Base-by-base conservation (phyloP, 1,140 invertebrate genomes). In the Phymorhynchus buccinoides region DNA sequence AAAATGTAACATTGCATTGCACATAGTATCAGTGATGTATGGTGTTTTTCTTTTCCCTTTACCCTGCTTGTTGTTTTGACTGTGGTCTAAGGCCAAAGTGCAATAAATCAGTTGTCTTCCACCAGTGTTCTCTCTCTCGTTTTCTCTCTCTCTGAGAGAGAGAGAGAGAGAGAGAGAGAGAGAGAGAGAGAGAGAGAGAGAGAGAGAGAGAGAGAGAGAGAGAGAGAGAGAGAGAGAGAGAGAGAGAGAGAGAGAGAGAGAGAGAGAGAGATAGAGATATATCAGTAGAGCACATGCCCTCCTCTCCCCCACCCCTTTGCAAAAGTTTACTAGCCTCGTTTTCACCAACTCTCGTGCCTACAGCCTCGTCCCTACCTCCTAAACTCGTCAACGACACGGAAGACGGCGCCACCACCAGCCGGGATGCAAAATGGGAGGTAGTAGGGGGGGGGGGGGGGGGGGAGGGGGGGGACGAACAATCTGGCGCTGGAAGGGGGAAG, bases 141-240 rank as follows among this genome's bases (percentile, higher is more conserved):
- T 52, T 52, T 52, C 48, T 52, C 48, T 14, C 48, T 52, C 48
- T 52, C 12, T 52, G 48, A 42, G 73, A 77, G 41, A 39, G 73
- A 77, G 35, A 77, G 41, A 77, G 73, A 77, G 73, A 77, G 73
- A 42, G 41, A 42, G 35, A 37, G 35, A 42, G 35, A 77, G 73
- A 42, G 73, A 77, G 73, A 42, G 73, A 77, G 41, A 77, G 42
- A 41, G 12, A 78, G 75, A 78, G 39, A 30, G 18, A 78, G 4
- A 48, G 39, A 48, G 42, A 78, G 75, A 48, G 1, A 48, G 39
- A 78, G 75, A 78, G 0, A 78, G 75, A 78, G 12, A 71, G 39
- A 78, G 7, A 48, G 75, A 48, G 7, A 78, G 39, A 48, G 37
- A 48, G 75, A 78, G 39, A 78, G 39, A 78, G 39, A 78, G 39